Evolutionary conservation across 2,797 vertebrate genomes (phyloP), one percentile per base, ranked within the genome.

Genomic region (Fratercula arctica): DNA sequence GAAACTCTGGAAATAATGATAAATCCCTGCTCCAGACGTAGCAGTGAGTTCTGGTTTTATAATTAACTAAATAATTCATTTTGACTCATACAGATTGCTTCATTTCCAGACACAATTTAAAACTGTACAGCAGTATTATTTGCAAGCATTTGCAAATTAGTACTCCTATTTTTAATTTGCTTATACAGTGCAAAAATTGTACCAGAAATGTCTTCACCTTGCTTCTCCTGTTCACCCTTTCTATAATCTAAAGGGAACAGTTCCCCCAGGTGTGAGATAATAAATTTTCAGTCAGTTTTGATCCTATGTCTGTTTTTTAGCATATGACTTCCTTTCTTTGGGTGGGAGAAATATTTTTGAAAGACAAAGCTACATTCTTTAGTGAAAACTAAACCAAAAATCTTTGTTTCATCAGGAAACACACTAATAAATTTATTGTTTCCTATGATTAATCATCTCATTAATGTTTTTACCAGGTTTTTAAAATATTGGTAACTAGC

Each of bases 371-470:
- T 94, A 57, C 23, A 46, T 89, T 72, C 24, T 91, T 87, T n/a
- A 66, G 29, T 72, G 33, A 92, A 94, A 91, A 64, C 7, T 18
- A 70, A 93, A 68, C 3, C 0, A 79, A 87, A 91, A 90, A 3
- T 59, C 50, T 87, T 90, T 89, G n/a, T 92, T 96, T 92, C 33
- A 68, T 88, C 53, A 90, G 89, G 94, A 97, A 96, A 77, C 81
- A 43, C 26, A 57, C 18, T 68, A 93, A 88, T 54, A 94, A 83
- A 91, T 88, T 54, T 90, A 80, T 89, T 90, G 16, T 85, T 96
- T 91, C 87, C 67, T 92, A 31, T 78, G 46, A 4, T 64, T 95
- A 92, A 87, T 94, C 3, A 81, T 81, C 96, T 95, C 67, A 96
- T 90, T 94, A 89, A 96, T 89, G 45, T 41, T 86, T 85, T 93